phyloP scores from a whole-genome alignment of 2,113 vertebrate species.

The Crotalus horridus region DNA sequence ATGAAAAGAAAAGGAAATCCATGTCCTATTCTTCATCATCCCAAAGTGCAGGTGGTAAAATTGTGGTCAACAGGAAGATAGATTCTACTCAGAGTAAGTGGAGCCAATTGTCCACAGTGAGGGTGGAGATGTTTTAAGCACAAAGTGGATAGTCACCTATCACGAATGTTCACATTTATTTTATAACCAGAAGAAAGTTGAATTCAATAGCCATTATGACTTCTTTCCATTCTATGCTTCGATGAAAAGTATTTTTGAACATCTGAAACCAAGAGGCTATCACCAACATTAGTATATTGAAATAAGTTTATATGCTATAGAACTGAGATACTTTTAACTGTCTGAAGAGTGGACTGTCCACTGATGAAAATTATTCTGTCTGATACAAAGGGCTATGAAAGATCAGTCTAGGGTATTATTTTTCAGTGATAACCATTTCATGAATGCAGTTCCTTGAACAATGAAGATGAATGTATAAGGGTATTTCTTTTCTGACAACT shows the following conservation, averaged over 20 bases:
- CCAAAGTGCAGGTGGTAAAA: too few species aligned
- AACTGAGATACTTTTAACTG: background rate
- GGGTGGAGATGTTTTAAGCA: background rate
- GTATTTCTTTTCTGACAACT: background rate
- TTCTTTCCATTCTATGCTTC: background rate
- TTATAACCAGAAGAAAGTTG: background rate
- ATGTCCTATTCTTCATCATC: background rate
- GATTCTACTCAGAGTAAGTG: background rate
- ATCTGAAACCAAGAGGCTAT: background rate
- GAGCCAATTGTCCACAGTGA: background rate
- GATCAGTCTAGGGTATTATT: background rate
- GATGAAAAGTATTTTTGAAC: background rate
- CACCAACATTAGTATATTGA: background rate
- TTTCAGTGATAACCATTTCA: background rate
- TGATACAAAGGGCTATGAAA: background rate
- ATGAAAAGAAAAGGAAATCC: background rate
- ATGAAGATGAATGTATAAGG: background rate
- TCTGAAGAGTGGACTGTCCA: background rate
- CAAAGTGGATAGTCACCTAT: background rate
- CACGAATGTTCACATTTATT: background rate
- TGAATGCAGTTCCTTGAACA: background rate
- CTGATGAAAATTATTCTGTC: background rate
- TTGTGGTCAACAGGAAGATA: background rate
- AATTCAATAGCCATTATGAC: background rate
- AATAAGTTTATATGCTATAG: background rate